phyloP scores from a whole-genome alignment of 2,797 vertebrate species.

The Leptatherina wallacei region DNA sequence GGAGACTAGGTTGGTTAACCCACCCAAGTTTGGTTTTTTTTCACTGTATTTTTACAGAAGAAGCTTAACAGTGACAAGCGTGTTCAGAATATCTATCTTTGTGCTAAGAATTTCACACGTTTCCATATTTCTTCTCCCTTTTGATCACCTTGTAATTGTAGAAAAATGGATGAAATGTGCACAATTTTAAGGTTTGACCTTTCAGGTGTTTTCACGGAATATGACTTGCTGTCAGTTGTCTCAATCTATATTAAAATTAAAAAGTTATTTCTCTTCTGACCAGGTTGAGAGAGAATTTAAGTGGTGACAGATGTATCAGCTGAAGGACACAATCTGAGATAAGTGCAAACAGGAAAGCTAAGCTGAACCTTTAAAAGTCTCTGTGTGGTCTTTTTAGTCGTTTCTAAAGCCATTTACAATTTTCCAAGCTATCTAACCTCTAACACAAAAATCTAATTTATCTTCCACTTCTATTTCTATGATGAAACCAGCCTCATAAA shows the following conservation, averaged over 20 bases:
- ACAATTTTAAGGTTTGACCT: not conserved
- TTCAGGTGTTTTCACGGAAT: constrained; percentile 12
- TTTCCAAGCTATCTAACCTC: not conserved
- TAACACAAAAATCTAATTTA: not conserved
- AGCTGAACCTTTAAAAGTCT: not conserved
- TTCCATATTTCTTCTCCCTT: constrained; percentile 4
- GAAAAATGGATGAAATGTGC: constrained; percentile 10
- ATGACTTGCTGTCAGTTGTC: not conserved
- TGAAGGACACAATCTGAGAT: not conserved
- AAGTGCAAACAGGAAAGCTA: constrained; percentile 7
- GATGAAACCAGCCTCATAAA: not conserved
- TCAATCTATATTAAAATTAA: not conserved
- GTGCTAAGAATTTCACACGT: not conserved
- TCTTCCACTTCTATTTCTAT: not conserved
- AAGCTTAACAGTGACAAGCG: constrained; percentile 5
- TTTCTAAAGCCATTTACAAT: not conserved
- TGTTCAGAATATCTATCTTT: constrained; percentile 1
- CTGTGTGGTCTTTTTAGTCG: not conserved
- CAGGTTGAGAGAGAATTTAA: not conserved
- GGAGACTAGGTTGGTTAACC: not conserved
- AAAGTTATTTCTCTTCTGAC: constrained; percentile 7
- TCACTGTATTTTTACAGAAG: not conserved
- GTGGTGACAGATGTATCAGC: not conserved
- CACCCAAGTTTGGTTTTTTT: not conserved
- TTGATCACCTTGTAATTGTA: not conserved